Conservation (phyloP, 1,140 invertebrate genomes). For the Ganaspis sp. region DNA sequence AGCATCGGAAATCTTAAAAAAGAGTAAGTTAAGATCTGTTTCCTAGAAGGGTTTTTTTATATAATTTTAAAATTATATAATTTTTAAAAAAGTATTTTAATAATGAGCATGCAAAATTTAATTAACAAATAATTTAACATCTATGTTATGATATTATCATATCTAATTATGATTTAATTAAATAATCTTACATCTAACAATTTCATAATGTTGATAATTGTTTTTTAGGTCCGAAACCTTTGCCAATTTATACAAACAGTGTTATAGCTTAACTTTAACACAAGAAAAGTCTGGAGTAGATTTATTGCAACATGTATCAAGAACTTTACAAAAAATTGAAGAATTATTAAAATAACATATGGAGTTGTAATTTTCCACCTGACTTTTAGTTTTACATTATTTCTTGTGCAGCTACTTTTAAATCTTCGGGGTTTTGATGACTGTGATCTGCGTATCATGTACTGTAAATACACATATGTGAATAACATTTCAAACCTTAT, state of each 20-base stretch:
- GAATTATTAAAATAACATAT: constrained; percentile 40
- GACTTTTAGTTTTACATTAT: constrained; percentile 30
- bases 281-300: constrained; percentile 50
- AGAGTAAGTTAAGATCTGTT: constrained; percentile 61
- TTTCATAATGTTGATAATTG: constrained; percentile 29
- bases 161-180: too few relatives aligned
- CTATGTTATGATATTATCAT: too few relatives aligned
- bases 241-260: constrained; percentile 66
- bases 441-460: constrained; percentile 12
- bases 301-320: constrained; percentile 60
- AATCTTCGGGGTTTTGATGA: not conserved
- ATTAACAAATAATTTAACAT: too few relatives aligned
- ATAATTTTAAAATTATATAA: constrained; percentile 7
- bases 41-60: not conserved
- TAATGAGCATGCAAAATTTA: too few relatives aligned
- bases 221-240: constrained; percentile 62
- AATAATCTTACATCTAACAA: too few relatives aligned
- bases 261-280: constrained; percentile 65
- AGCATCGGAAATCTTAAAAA: constrained; percentile 70
- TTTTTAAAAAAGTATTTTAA: constrained; percentile 36
- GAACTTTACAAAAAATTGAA: constrained; percentile 59
- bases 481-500: constrained; percentile 7
- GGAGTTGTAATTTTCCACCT: not conserved
- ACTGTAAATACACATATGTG: not conserved
- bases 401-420: constrained; percentile 2